A percentile compares a stretch with the other conserved stretches of the same genome.
These are phyloP conservation scores for Cynoglossus semilaevis DNA, from an alignment of 2,113 vertebrate genomes.

Conservation along the genomic window DNA sequence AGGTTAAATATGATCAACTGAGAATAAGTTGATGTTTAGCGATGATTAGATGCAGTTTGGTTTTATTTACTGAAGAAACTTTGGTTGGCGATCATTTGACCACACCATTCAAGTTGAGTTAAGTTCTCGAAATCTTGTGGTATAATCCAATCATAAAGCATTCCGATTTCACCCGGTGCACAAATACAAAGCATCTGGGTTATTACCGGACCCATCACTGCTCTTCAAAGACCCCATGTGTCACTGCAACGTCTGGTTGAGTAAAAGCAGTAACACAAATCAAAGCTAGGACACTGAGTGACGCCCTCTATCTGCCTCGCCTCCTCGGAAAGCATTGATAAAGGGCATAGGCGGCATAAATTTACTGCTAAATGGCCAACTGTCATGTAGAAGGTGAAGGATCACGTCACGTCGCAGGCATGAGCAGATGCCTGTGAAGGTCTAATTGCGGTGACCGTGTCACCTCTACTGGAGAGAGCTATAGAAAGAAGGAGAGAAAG, in stretches of 20 bases:
- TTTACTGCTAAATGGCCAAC: conserved; percentile 69
- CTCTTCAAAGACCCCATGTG: conserved; percentile 50
- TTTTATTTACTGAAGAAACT: no score
- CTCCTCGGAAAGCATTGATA: conserved; percentile 72
- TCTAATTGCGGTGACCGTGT: conserved; percentile 74
- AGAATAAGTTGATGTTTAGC: no score
- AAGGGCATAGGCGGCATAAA: conserved; percentile 76
- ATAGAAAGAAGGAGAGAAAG: neutral
- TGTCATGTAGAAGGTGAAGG: conserved; percentile 73
- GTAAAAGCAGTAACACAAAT: conserved; percentile 69
- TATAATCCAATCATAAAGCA: neutral
- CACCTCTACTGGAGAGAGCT: conserved; percentile 29
- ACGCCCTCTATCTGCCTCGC: conserved; percentile 80
- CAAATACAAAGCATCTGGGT: conserved; percentile 27
- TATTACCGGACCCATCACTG: conserved; percentile 38
- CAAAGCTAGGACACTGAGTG: conserved; percentile 76
- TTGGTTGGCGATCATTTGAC: no score
- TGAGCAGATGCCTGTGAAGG: conserved; percentile 73
- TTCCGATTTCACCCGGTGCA: conserved; percentile 27
- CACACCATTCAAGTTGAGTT: no score
- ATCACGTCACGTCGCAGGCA: conserved; percentile 65
- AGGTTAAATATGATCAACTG: no score
- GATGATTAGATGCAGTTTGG: no score
- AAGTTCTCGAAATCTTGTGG: neutral
- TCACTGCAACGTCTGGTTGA: conserved; percentile 60